Base-by-base conservation (phyloP, 92 coral and sea anemone species). In the Pocillopora grandis region DNA sequence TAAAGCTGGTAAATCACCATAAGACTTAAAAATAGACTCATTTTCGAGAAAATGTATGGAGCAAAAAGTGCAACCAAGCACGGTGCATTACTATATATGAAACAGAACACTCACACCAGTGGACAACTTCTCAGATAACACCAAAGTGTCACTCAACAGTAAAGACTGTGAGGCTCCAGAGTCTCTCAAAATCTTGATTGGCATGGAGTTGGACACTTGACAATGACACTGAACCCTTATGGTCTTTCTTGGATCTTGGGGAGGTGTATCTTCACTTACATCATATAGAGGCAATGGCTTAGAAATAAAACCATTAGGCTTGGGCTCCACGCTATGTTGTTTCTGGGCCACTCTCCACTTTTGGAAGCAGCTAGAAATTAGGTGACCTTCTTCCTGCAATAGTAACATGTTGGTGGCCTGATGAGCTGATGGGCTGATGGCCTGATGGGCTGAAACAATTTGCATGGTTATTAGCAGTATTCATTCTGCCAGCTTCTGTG, bases 161-260 rank as follows among this genome's bases (percentile, higher is more conserved):
- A 82, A 37, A 55, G 88, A 86, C 71, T 90, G 93, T 12, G 93
- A 86, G 33, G 93, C 85, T n/a, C 93, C 90, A 82, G 88, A 82
- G 73, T 90, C 93, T 73, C 90, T 63, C 63, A 87, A 83, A 72
- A 90, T 90, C 76, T 87, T 87, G 27, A 90, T 42, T 58, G 89
- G 57, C 2, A 80, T 60, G 60, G 73, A 2, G 61, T 88, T 48
- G n/a, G 79, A 83, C 85, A 77, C 72, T 84, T 42, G 79, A 27
- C 56, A 82, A 37, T 57, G 91, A 83, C 57, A 76, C 87, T 9
- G 56, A 72, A 72, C 90, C 90, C 4, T 85, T 84, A 66, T 80
- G 87, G 27, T 5, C 63, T 12, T 5, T 12, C 17, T 1, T 12
- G 63, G 63, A 59, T 59, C 12, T 18, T 59, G 12, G 63, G 17